Evolutionary conservation across 2,888 invertebrate genomes (phyloP).

Genomic region (Strigamia maritima): DNA sequence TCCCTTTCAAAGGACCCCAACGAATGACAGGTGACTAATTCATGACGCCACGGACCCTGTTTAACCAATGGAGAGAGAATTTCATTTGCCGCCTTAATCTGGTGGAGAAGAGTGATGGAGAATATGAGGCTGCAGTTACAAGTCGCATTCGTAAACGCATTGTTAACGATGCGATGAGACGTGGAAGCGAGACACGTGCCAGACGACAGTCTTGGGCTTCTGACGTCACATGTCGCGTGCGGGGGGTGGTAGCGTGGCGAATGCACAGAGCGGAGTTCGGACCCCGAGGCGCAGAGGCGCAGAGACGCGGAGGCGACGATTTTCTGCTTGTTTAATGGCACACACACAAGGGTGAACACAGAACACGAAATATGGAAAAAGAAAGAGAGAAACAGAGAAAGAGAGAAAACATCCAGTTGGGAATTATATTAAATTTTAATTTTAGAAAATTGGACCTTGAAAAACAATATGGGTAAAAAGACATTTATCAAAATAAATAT

Average conservation of each 20-base stretch:
- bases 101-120: neutral
- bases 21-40: conserved; percentile 27
- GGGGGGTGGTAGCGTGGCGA: neutral
- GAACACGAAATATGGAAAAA: neutral
- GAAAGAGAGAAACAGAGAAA: neutral
- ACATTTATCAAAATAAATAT: no score
- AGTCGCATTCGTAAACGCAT: neutral
- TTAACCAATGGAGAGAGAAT: neutral
- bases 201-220: conserved; percentile 4
- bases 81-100: neutral
- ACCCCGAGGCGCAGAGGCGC: neutral
- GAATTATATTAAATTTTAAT: neutral
- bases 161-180: neutral
- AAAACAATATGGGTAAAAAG: no score
- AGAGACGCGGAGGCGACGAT: neutral
- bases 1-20: neutral
- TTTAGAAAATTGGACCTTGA: no score
- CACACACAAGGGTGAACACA: neutral
- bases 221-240: conserved; percentile 21
- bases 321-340: conserved; percentile 9
- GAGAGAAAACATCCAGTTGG: neutral
- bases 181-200: conserved; percentile 11
- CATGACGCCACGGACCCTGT: neutral
- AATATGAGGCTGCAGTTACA: neutral
- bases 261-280: conserved; percentile 9